Evolutionary conservation across 2,797 vertebrate genomes (phyloP), one percentile per base, ranked within the genome.

Genomic region (Sebastes baramenuke): DNA sequence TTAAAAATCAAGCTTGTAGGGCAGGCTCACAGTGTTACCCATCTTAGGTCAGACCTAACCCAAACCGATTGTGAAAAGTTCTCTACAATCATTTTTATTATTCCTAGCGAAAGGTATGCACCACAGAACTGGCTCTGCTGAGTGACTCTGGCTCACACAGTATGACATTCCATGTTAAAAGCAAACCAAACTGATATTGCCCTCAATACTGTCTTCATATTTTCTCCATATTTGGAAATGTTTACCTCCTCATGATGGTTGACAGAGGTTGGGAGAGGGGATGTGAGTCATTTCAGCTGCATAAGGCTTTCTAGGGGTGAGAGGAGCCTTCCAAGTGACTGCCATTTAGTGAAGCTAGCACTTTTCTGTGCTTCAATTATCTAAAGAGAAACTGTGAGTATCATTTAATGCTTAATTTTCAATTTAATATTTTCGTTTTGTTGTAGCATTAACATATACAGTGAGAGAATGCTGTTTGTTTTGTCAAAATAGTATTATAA

Each of bases 211-310:
- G 95, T 96, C 95, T 96, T 94, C 95, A 95, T 97, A 96, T 91
- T 96, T 96, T 98, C 96, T 96, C 98, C 98, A 98, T 99, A 98
- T 99, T 98, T 99, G 98, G 98, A 97, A 98, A 99, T 99, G 98
- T 99, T 99, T 99, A 99, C 96, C 97, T 97, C 96, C 96, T 95
- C 93, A 95, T 95, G 96, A 96, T 96, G 96, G 96, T 96, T 97
- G 96, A 97, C 92, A 96, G 97, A 96, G 97, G 96, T 92, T 95
- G 92, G 93, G 92, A 96, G 96, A 97, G 95, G 96, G 95, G 95
- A 97, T 96, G 96, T 98, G 97, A 99, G 97, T 96, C 95, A 96
- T 94, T 95, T 94, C 87, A 91, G 90, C 92, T 93, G 93, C 89
- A 90, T 77, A 86, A 92, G 93, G 87, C 92, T 94, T 94, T 88